These are phyloP conservation scores for Malurus alboscapulatus DNA, from an alignment of 2,113 vertebrate genomes.

Conservation along the genomic window DNA sequence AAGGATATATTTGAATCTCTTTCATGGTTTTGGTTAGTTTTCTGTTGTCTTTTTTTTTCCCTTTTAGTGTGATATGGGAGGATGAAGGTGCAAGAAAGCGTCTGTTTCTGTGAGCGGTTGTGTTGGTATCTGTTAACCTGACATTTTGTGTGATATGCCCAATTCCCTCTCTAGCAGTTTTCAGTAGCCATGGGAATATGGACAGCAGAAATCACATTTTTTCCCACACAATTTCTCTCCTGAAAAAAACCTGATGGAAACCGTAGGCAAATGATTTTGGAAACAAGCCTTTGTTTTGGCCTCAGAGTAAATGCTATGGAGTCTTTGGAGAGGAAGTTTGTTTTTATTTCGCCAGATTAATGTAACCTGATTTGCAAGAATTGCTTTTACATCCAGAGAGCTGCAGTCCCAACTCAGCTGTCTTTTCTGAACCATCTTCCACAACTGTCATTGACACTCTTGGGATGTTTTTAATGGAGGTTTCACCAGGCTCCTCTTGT, in stretches of 20 bases:
- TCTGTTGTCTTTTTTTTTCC: neutral
- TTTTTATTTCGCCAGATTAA: neutral
- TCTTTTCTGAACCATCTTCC: neutral
- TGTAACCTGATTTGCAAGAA: neutral
- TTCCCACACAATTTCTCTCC: neutral
- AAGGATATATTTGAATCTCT: neutral
- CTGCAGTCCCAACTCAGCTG: neutral
- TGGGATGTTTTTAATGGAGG: neutral
- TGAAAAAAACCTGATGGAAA: neutral
- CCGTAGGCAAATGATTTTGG: neutral
- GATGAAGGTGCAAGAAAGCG: conserved; percentile 13
- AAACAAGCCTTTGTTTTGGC: neutral
- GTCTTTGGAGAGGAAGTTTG: neutral
- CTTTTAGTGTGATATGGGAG: neutral
- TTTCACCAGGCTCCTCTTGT: neutral
- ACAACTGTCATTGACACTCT: neutral
- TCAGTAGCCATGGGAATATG: conserved; percentile 44
- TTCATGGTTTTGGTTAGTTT: conserved; percentile 4
- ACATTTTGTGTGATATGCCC: conserved; percentile 18
- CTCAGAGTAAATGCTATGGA: neutral
- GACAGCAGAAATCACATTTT: conserved; percentile 42
- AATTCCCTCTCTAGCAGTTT: neutral
- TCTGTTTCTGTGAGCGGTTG: conserved; percentile 25
- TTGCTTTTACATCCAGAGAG: neutral
- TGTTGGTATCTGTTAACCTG: conserved; percentile 30